A percentile compares a stretch with the other conserved stretches of the same genome.
These are phyloP conservation scores for Idaea dimidiata DNA, from an alignment of 2,888 invertebrate species.

Conservation along the genomic window DNA sequence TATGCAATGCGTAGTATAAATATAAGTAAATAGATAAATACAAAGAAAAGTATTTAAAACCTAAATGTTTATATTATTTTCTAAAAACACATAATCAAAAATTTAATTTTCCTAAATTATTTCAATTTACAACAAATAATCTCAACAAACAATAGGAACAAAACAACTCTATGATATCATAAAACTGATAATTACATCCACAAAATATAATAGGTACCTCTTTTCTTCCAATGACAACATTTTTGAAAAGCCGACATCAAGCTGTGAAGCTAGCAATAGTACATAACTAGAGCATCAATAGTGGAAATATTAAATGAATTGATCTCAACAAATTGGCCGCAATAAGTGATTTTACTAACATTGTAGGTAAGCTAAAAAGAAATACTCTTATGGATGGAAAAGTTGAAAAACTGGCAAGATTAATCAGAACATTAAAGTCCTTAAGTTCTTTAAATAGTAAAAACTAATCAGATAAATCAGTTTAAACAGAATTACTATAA, in stretches of 20 bases:
- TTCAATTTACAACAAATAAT: constrained; percentile 51
- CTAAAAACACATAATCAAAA: not conserved
- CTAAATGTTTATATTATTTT: constrained; percentile 30
- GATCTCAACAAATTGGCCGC: constrained; percentile 58
- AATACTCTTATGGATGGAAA: constrained; percentile 73
- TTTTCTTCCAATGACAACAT: constrained; percentile 76
- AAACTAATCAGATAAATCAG: constrained; percentile 66
- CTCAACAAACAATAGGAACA: constrained; percentile 48
- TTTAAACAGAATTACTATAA: constrained; percentile 66
- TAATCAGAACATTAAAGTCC: constrained; percentile 54
- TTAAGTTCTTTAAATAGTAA: constrained; percentile 44
- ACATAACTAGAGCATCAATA: constrained; percentile 68
- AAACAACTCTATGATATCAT: constrained; percentile 51
- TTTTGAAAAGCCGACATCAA: constrained; percentile 78
- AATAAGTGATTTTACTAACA: constrained; percentile 61
- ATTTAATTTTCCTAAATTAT: constrained; percentile 44
- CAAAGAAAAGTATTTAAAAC: constrained; percentile 48
- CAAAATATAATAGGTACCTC: constrained; percentile 75
- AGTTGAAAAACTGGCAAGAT: constrained; percentile 74
- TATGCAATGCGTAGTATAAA: constrained; percentile 59
- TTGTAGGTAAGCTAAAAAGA: constrained; percentile 55
- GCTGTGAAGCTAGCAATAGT: constrained; percentile 73
- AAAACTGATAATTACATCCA: constrained; percentile 67
- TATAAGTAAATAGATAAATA: constrained; percentile 49
- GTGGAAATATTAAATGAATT: constrained; percentile 65